Evolutionary conservation across 1,140 invertebrate genomes (phyloP).

Genomic region (Drusus annulatus): DNA sequence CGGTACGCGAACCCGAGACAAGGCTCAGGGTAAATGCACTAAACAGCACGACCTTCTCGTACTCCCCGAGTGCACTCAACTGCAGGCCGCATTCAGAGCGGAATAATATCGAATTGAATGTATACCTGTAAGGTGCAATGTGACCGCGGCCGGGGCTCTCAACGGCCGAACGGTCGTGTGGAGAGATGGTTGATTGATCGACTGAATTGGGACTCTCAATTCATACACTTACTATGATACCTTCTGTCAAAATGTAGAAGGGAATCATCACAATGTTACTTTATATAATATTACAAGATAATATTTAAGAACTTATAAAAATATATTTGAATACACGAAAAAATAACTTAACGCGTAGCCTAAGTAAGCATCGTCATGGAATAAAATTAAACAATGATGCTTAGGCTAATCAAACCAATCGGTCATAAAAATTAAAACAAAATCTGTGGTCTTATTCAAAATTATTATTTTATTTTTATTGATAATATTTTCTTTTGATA

Average conservation of each 20-base stretch:
- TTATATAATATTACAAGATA: too few relatives aligned
- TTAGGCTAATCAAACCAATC: too few relatives aligned
- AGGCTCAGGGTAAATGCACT: slow-evolving; percentile 31
- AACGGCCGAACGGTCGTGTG: background rate
- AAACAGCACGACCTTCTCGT: slow-evolving; percentile 13
- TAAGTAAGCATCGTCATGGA: too few relatives aligned
- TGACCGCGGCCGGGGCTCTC: background rate
- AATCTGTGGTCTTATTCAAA: too few relatives aligned
- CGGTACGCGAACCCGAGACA: background rate
- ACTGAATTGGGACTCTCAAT: background rate
- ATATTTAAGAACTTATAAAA: too few relatives aligned
- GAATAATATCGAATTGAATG: background rate
- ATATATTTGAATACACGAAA: too few relatives aligned
- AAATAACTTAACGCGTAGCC: too few relatives aligned
- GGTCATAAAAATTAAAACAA: too few relatives aligned
- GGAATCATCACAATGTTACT: too few relatives aligned
- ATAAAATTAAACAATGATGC: too few relatives aligned
- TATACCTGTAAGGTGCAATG: background rate
- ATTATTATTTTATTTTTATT: too few relatives aligned
- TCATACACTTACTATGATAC: background rate
- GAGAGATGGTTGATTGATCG: slow-evolving; percentile 8
- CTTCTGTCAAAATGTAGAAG: background rate
- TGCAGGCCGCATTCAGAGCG: background rate
- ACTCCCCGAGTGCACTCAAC: background rate
- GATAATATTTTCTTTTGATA: too few relatives aligned